Conservation (phyloP, 2,888 invertebrate genomes). For the Napeogenes inachia region DNA sequence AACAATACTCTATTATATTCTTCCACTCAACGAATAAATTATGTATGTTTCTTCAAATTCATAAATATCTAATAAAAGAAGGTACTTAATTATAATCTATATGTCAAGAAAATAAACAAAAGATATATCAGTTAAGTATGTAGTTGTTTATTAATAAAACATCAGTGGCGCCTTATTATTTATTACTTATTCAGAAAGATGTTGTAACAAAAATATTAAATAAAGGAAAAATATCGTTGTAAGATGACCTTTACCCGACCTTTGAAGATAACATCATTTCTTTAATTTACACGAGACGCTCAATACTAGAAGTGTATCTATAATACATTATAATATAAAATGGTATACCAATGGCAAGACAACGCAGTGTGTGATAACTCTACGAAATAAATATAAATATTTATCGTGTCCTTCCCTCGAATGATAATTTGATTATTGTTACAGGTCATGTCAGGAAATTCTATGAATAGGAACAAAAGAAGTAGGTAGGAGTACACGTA, state of each 20-base stretch:
- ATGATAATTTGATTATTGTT: slow-evolving; percentile 64
- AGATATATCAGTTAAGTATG: too few species aligned
- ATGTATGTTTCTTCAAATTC: too few species aligned
- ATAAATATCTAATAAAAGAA: too few species aligned
- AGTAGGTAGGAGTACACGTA: slow-evolving; percentile 41
- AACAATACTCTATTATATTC: too few species aligned
- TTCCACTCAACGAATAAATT: too few species aligned
- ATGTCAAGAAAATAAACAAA: too few species aligned
- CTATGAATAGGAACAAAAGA: slow-evolving; percentile 68
- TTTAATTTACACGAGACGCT: slow-evolving; percentile 5
- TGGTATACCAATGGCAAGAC: not conserved
- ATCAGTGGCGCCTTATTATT: not conserved
- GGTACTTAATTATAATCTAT: too few species aligned
- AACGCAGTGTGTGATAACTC: not conserved
- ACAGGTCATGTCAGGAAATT: slow-evolving; percentile 43
- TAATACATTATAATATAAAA: too few species aligned
- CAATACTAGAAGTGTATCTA: not conserved
- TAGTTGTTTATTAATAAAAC: not conserved
- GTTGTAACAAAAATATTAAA: slow-evolving; percentile 24
- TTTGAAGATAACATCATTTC: slow-evolving; percentile 25
- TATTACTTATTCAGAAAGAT: slow-evolving; percentile 3
- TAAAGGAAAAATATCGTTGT: slow-evolving; percentile 22
- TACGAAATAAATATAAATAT: slow-evolving; percentile 14
- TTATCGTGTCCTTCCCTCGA: slow-evolving; percentile 33
- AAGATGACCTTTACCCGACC: slow-evolving; percentile 23